Percentiles rank a stretch among this genome's conserved stretches.
These are phyloP conservation scores for Merodon equestris DNA, from an alignment of 2,888 invertebrate genomes.

Conservation along the genomic window DNA sequence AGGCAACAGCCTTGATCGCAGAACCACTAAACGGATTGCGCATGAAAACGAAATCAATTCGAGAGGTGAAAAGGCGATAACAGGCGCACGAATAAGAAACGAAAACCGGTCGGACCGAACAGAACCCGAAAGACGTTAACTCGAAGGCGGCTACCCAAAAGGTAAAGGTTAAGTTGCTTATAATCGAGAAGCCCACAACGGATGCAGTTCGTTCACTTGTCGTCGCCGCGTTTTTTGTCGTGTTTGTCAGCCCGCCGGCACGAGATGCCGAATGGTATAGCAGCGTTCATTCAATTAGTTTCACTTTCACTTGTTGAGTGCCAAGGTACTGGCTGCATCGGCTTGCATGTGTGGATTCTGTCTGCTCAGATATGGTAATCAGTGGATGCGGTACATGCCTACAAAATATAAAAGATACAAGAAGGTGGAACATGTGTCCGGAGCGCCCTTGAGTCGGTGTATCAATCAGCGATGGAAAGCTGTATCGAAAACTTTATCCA, in stretches of 20 bases:
- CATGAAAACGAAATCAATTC: constrained; percentile 42
- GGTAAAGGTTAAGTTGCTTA: constrained; percentile 67
- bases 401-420: too few relatives aligned
- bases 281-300: constrained; percentile 66
- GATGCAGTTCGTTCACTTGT: constrained; percentile 68
- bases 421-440: too few relatives aligned
- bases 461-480: too few relatives aligned
- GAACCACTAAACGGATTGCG: constrained; percentile 17
- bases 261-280: too few relatives aligned
- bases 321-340: constrained; percentile 42
- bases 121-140: constrained; percentile 31
- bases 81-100: constrained; percentile 10
- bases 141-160: constrained; percentile 58
- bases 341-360: constrained; percentile 45
- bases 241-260: too few relatives aligned
- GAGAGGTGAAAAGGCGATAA: neutral
- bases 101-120: constrained; percentile 10
- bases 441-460: too few relatives aligned
- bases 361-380: constrained; percentile 20
- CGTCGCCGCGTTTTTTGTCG: constrained; percentile 11
- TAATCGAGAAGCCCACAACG: constrained; percentile 54
- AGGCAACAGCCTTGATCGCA: constrained; percentile 8
- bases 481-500: too few relatives aligned
- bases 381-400: too few relatives aligned
- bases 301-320: constrained; percentile 61